Conservation (phyloP, 2,888 invertebrate species). For the Tortrix viridana region DNA sequence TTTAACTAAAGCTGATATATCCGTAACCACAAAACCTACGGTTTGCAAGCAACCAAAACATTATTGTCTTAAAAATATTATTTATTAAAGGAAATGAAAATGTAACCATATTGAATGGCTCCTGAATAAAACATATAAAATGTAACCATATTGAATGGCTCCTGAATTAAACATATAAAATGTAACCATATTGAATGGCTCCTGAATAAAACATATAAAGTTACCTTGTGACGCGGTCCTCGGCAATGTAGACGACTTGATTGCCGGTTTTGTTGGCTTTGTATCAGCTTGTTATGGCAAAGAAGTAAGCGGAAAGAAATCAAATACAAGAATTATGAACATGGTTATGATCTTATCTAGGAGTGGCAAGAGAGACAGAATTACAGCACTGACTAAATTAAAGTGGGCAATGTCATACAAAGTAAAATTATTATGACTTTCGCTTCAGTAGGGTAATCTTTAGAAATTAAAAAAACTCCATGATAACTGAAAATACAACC, state of each 20-base stretch:
- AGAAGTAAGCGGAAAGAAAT: slow-evolving; percentile 84
- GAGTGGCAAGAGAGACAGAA: slow-evolving; percentile 53
- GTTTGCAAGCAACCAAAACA: neutral
- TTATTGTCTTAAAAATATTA: too few relatives aligned
- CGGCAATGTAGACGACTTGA: slow-evolving; percentile 97
- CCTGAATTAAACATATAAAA: slow-evolving; percentile 3
- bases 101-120: neutral
- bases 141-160: neutral
- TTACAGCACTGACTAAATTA: slow-evolving; percentile 39
- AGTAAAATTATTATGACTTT: slow-evolving; percentile 8
- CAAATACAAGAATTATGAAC: slow-evolving; percentile 76
- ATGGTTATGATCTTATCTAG: slow-evolving; percentile 72
- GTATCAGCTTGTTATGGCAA: slow-evolving; percentile 91
- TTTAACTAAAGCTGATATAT: neutral
- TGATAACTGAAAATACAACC: slow-evolving; percentile 28
- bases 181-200: slow-evolving; percentile 2
- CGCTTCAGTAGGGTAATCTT: slow-evolving; percentile 11
- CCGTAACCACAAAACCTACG: too few relatives aligned
- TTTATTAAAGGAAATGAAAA: neutral
- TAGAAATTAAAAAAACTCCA: slow-evolving; percentile 15
- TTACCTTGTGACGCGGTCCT: slow-evolving; percentile 98
- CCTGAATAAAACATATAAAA: slow-evolving; percentile 3
- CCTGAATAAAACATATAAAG: slow-evolving; percentile 54
- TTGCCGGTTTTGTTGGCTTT: slow-evolving; percentile 98
- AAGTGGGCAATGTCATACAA: slow-evolving; percentile 20